phyloP scores from a whole-genome alignment of 2,888 invertebrate species.

The Acanthosepion esculentum region DNA sequence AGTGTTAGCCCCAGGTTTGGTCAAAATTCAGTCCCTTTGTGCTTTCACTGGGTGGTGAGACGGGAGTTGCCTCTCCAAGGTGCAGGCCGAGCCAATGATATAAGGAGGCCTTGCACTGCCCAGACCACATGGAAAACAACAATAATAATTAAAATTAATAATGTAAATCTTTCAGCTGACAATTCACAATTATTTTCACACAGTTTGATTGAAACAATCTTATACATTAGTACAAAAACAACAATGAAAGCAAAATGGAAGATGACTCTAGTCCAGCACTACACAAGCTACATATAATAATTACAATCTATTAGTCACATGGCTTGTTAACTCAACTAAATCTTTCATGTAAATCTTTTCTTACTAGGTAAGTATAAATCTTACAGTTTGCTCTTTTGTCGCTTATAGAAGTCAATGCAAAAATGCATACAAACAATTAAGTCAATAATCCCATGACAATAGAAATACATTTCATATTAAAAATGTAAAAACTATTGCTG shows the following conservation, averaged over 20 bases:
- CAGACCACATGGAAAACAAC: too few relatives aligned
- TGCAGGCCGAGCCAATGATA: too few relatives aligned
- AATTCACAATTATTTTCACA: background rate
- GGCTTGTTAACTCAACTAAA: background rate
- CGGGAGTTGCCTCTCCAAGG: too few relatives aligned
- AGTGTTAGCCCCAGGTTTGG: too few relatives aligned
- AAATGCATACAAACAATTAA: slow-evolving; percentile 14
- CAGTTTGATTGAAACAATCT: background rate
- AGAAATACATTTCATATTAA: background rate
- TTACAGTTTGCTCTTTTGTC: too few relatives aligned
- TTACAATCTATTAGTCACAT: background rate
- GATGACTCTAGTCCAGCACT: background rate
- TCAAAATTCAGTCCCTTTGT: too few relatives aligned
- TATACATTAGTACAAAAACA: background rate
- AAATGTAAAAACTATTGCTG: too few relatives aligned
- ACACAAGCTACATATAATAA: background rate
- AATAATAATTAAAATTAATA: too few relatives aligned
- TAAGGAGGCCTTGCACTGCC: too few relatives aligned
- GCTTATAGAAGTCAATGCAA: background rate
- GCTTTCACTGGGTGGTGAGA: too few relatives aligned
- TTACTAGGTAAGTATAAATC: background rate
- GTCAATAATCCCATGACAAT: background rate
- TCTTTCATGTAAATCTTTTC: background rate
- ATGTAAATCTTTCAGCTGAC: background rate
- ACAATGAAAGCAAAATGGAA: slow-evolving; percentile 7